Evolutionary conservation across 2,113 vertebrate species (phyloP), one percentile per base, ranked within the genome.

Genomic region (Myotis brandtii): DNA sequence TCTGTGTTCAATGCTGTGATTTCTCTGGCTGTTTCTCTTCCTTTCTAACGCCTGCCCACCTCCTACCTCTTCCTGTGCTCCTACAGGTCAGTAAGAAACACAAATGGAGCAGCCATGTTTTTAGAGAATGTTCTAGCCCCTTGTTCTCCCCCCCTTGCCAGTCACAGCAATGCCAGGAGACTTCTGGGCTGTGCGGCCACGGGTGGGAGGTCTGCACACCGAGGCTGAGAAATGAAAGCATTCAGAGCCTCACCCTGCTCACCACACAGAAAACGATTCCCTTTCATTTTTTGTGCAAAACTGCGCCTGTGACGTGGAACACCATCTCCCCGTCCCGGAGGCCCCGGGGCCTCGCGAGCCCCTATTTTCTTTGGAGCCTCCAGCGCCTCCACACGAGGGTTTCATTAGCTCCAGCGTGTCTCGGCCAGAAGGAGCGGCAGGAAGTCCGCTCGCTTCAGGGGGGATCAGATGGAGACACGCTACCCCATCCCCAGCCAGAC

Each of bases 361-460:
- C 10, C 46, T 91, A 64, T 95, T 96, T 89, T 77, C 86, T 83
- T 82, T 86, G 67, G 82, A 82, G n/a, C 37, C 37, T 20, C 27
- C 32, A 37, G 81, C 34, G 54, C 76, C 40, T 54, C 12, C 16
- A 59, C 89, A 96, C 67, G 88, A 83, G 92, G 84, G 76, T 87
- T 82, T 70, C 66, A 83, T 93, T 95, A 91, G 11, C 48, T 70
- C 79, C 48, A 86, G 75, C 62, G 96, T 32, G 56, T 67, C 93
- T 89, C 72, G 59, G 27, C 54, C 34, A 88, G 95, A 90, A 81
- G 83, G 84, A 83, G 30, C 64, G 69, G 34, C 16, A 79, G n/a
- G 43, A 72, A 80, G 30, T 59, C 17, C 56, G 81, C 50, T 93
- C 30, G 77, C 88, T 95, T 94, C 80, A 91, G 84, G 76, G 27